phyloP scores from a whole-genome alignment of 1,140 invertebrate species.

The Drosophila kanapiae region DNA sequence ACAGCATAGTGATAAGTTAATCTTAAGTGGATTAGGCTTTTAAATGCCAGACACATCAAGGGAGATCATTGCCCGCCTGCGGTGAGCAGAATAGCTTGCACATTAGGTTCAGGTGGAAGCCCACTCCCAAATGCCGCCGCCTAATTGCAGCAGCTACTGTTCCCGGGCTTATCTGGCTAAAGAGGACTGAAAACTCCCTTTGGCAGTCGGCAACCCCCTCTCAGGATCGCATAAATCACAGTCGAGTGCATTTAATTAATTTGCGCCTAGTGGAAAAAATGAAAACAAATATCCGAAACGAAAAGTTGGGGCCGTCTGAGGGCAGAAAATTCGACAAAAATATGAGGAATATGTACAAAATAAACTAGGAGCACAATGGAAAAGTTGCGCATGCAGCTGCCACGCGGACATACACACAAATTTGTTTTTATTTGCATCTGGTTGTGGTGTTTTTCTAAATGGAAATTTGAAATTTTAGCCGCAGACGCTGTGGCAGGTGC shows the following conservation, averaged over 20 bases:
- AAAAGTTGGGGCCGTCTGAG: constrained; percentile 14
- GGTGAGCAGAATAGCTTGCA: constrained; percentile 22
- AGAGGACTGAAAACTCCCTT: constrained; percentile 5
- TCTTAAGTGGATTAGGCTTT: constrained; percentile 79
- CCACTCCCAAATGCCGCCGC: constrained; percentile 9
- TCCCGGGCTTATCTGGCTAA: constrained; percentile 14
- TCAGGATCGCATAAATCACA: constrained; percentile 60
- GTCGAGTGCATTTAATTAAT: constrained; percentile 70
- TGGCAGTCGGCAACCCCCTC: constrained; percentile 7
- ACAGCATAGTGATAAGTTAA: constrained; percentile 63
- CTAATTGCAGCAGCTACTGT: constrained; percentile 39
- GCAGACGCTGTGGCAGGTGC: constrained; percentile 53
- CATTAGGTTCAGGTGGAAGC: constrained; percentile 40
- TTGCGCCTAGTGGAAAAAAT: constrained; percentile 52
- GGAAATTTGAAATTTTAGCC: constrained; percentile 58
- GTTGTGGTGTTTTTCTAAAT: constrained; percentile 51
- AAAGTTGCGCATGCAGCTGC: constrained; percentile 55
- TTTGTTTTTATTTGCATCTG: constrained; percentile 58
- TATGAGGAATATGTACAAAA: constrained; percentile 45
- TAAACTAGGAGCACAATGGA: constrained; percentile 46
- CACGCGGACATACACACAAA: constrained; percentile 37
- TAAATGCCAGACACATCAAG: constrained; percentile 42
- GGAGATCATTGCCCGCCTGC: constrained; percentile 26
- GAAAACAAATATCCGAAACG: constrained; percentile 45
- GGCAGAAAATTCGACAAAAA: constrained; percentile 37